Evolutionary conservation across 2,888 invertebrate species (phyloP), one percentile per base, ranked within the genome.

Genomic region (Fissipunctia ypsillon): DNA sequence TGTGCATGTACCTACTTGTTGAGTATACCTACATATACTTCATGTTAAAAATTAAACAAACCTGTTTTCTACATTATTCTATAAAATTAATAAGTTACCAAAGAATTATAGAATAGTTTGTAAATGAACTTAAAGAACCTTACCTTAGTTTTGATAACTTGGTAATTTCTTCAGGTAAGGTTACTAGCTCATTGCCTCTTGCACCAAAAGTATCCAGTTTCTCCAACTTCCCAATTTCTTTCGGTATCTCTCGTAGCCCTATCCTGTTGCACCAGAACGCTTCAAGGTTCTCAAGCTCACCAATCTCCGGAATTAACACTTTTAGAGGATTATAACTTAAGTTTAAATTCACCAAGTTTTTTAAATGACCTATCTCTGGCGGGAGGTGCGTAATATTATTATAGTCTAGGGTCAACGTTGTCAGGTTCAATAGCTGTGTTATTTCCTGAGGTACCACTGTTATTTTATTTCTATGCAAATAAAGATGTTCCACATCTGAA

Each of bases 201-300:
- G 97, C 97, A 25, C 97, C 97, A 86, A 97, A 96, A 9, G 97
- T 97, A 84, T 97, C 97, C 50, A 97, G 90, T 74, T 96, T 96
- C 52, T 93, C 91, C 77, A 97, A 95, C 86, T 97, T 96, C 1
- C 97, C 97, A 63, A 97, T 96, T 90, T 97, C 97, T 63, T 95
- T 95, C 0, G 97, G 97, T 65, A 97, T 94, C 80, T 94, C 94
- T 25, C 91, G 91, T 35, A 97, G 90, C 6, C 96, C 96, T 90
- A 94, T 96, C 81, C 91, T 96, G 87, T 97, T 97, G 88, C 97
- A 97, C 97, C 97, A 97, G 84, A 97, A 96, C 3, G 97, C 97
- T 90, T 97, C 97, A 67, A 97, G 90, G 80, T 96, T 95, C 57
- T 95, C 96, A 63, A 97, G 92, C 63, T 96, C 94, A 6, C 97